Conservation (phyloP, 53 echinoderm and acorn worm genomes). For the Stichopus horrens region DNA sequence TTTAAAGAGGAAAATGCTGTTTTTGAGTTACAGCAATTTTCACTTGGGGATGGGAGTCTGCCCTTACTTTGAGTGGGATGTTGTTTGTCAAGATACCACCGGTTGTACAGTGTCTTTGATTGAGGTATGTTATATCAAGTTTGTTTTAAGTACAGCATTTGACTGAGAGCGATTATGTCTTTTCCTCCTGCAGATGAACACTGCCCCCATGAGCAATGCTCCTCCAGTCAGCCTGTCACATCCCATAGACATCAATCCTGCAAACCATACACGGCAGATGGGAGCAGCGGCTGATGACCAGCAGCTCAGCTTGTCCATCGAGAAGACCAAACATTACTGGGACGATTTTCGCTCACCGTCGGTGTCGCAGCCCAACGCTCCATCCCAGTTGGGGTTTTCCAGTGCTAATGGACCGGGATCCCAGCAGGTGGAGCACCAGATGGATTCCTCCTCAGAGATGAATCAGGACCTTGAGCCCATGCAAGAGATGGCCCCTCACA, state of each 20-base stretch:
- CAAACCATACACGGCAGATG: conserved; percentile 19
- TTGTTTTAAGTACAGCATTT: not conserved
- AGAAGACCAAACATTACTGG: conserved; percentile 82
- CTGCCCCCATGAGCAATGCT: conserved; percentile 47
- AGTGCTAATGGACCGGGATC: not conserved
- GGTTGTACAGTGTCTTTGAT: too few species aligned
- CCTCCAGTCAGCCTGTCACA: conserved; percentile 49
- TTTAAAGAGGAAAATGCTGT: too few species aligned
- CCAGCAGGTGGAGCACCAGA: conserved; percentile 31
- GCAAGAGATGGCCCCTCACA: conserved; percentile 5
- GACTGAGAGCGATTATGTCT: not conserved
- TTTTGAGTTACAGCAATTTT: too few species aligned
- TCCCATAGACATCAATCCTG: conserved; percentile 42
- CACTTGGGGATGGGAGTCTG: too few species aligned
- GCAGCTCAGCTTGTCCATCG: conserved; percentile 75
- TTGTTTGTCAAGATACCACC: too few species aligned
- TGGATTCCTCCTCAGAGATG: conserved; percentile 16
- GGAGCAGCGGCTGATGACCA: conserved; percentile 70
- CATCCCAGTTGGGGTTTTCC: conserved; percentile 29
- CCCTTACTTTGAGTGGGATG: too few species aligned
- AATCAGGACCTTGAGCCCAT: conserved; percentile 16
- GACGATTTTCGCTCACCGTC: conserved; percentile 64
- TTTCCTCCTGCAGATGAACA: conserved; percentile 44
- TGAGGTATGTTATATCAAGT: too few species aligned
- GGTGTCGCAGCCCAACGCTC: not conserved